A percentile compares a stretch with the other conserved stretches of the same genome.
Conservation (phyloP, 2,888 invertebrate genomes). For the Dysmachus trigonus region DNA sequence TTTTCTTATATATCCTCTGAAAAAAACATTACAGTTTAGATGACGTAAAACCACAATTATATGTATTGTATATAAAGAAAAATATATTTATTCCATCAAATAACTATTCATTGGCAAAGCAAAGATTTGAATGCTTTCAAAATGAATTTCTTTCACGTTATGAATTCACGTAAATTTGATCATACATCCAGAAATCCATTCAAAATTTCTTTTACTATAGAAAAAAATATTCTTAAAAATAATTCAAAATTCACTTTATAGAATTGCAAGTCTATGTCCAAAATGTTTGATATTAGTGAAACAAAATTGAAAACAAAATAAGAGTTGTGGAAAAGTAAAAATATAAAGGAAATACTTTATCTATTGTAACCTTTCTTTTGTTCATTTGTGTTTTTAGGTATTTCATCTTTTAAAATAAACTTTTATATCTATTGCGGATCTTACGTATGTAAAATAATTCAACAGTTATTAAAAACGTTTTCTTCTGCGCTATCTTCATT, state of each 20-base stretch:
- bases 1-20: too few relatives aligned
- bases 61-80: too few relatives aligned
- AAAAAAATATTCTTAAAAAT: background rate
- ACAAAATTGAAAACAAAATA: background rate
- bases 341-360: background rate
- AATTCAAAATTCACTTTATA: background rate
- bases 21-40: too few relatives aligned
- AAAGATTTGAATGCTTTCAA: background rate
- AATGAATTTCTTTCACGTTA: background rate
- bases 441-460: constrained; percentile 38
- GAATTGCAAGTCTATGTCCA: background rate
- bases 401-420: constrained; percentile 21
- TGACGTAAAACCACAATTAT: too few relatives aligned
- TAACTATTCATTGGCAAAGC: background rate
- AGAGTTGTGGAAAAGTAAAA: background rate
- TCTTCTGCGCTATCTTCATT: constrained; percentile 22
- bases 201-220: background rate
- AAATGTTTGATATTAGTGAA: background rate
- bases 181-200: background rate
- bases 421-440: constrained; percentile 34
- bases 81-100: background rate
- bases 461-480: constrained; percentile 37
- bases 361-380: constrained; percentile 15
- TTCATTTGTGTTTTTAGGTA: constrained; percentile 13
- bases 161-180: background rate